Base-by-base conservation (phyloP, 2,113 vertebrate species). In the Neolamprologus sp. region DNA sequence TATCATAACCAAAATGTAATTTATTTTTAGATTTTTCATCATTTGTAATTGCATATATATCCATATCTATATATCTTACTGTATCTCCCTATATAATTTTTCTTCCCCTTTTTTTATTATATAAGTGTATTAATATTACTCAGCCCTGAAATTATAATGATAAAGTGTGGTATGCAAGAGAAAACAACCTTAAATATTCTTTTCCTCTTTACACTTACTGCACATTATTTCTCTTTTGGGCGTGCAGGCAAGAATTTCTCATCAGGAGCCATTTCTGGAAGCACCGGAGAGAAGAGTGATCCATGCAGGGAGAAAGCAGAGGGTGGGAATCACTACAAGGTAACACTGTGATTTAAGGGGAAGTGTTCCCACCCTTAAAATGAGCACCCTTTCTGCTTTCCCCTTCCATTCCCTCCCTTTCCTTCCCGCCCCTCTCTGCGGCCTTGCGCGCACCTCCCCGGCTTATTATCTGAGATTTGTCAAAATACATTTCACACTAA, bases 1-100 rank as follows among this genome's bases (percentile, higher is more conserved):
- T 97, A 98, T 98, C 97, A 96, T 96, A 97, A 97, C 94, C 95
- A 96, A 97, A 68, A 97, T 97, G 96, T 97, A 96, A 98, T 98
- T 97, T 97, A 94, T 97, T 97, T 98, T 97, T 92, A 93, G 93
- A 97, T 97, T 97, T 98, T 97, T 97, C 95, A 97, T 97, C 92
- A 95, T 97, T 95, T 97, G 95, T 98, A 98, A 98, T 98, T 97
- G 96, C 93, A 93, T 95, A 94, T 91, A 94, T 45, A 73, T 45
- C 37, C 21, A 73, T 73, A 73, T 73, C 37, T 73, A 73, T 73
- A 73, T 73, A 37, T 37, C 33, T 68, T 68, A 37, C 19, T 68
- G 19, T 37, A 68, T 37, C 33, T 68, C 63, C 33, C 37, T 45
- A 73, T 73, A 73, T 26, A 73, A 2, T 68, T 68, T 68, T 68